These are phyloP conservation scores for Parotia lawesii DNA, from an alignment of 2,113 vertebrate genomes.

Conservation along the genomic window DNA sequence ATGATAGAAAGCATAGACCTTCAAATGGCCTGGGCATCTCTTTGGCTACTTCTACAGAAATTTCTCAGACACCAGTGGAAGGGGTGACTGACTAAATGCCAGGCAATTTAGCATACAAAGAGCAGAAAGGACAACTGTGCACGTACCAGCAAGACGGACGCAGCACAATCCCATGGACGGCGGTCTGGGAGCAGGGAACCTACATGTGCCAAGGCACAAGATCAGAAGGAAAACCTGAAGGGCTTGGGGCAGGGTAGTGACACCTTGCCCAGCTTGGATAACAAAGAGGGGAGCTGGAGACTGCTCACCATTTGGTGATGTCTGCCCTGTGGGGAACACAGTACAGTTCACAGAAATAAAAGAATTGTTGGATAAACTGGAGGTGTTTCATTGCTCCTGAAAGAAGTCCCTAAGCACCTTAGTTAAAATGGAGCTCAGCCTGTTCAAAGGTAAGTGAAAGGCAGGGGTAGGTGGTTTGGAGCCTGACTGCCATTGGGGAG, in stretches of 20 bases:
- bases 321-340: neutral
- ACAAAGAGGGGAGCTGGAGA: neutral
- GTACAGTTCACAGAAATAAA: neutral
- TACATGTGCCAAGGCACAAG: neutral
- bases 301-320: rapidly evolving
- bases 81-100: neutral
- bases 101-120: neutral
- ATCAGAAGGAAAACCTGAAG: neutral
- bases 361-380: neutral
- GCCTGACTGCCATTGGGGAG: rapidly evolving
- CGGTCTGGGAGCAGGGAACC: neutral
- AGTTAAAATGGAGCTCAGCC: neutral
- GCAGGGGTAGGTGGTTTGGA: neutral
- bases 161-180: rapidly evolving
- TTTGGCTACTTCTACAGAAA: neutral
- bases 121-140: neutral
- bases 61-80: neutral
- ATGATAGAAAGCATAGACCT: neutral
- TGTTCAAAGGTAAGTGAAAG: neutral
- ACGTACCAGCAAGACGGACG: rapidly evolving
- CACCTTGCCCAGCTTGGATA: rapidly evolving
- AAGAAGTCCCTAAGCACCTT: neutral
- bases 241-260: neutral
- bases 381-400: neutral
- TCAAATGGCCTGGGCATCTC: neutral